phyloP scores from a whole-genome alignment of 2,888 invertebrate genomes.

The Drosophila trichaetosa region DNA sequence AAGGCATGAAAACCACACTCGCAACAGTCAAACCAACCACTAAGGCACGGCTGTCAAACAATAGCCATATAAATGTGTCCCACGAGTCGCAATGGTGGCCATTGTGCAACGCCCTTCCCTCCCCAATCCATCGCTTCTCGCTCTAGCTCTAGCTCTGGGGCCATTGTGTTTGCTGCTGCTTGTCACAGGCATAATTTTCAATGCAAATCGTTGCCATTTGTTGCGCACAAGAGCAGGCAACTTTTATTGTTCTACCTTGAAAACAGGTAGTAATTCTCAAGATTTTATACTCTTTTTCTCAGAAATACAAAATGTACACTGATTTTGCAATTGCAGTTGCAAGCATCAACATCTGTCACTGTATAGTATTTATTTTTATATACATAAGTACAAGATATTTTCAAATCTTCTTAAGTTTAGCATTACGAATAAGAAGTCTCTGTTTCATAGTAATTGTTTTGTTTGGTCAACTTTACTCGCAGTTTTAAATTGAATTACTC shows the following conservation, averaged over 20 bases:
- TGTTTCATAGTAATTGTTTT: neutral
- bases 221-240: slow-evolving; percentile 52
- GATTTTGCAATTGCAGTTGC: neutral
- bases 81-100: slow-evolving; percentile 33
- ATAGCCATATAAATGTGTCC: slow-evolving; percentile 69
- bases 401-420: too few species aligned
- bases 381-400: neutral
- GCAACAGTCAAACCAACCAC: slow-evolving; percentile 41
- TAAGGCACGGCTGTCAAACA: slow-evolving; percentile 58
- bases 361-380: too few species aligned
- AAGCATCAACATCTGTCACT: neutral
- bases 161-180: slow-evolving; percentile 26
- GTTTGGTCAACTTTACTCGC: neutral
- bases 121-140: too few species aligned
- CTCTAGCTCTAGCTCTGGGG: neutral
- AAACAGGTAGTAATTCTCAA: slow-evolving; percentile 18
- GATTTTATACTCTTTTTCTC: neutral
- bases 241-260: neutral
- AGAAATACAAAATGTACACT: neutral
- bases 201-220: slow-evolving; percentile 65
- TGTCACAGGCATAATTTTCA: slow-evolving; percentile 65
- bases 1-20: slow-evolving; percentile 57
- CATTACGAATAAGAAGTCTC: neutral
- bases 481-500: neutral
- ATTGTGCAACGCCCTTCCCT: slow-evolving; percentile 25